A percentile compares a stretch with the other conserved stretches of the same genome.
phyloP scores from a whole-genome alignment of 2,797 vertebrate genomes.

The Percopsis omiscomaycus region DNA sequence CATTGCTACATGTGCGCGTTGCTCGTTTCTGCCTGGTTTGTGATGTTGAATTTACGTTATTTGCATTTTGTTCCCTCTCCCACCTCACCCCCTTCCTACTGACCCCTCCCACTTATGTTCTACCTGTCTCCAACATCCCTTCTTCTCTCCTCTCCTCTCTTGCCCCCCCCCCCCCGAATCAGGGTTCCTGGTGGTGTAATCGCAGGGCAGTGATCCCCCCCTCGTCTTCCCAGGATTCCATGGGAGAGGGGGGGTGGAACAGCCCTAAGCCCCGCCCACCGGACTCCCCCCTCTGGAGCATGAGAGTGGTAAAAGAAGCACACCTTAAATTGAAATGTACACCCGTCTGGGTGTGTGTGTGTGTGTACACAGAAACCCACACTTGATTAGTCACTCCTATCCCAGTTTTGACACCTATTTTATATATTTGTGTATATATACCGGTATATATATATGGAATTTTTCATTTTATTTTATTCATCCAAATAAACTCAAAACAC shows the following conservation, averaged over 20 bases:
- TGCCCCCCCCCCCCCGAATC: slow-evolving; percentile 75
- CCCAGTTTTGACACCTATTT: background rate
- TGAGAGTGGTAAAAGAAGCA: slow-evolving; percentile 90
- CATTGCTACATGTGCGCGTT: too few species aligned
- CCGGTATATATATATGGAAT: too few species aligned
- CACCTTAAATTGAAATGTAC: slow-evolving; percentile 1
- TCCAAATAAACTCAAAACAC: too few species aligned
- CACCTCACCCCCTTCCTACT: background rate
- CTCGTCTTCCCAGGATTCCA: slow-evolving; percentile 93
- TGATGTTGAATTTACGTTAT: slow-evolving; percentile 57
- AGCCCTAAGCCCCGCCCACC: slow-evolving; percentile 88
- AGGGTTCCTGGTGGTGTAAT: slow-evolving; percentile 95
- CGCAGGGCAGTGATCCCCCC: slow-evolving; percentile 91
- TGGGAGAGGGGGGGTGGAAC: slow-evolving; percentile 90
- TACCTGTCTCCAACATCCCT: slow-evolving; percentile 5
- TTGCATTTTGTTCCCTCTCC: slow-evolving; percentile 49
- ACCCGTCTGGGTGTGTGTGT: background rate
- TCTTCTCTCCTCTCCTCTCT: slow-evolving; percentile 18
- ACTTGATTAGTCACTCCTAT: background rate
- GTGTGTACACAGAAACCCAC: background rate
- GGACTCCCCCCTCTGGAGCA: slow-evolving; percentile 91
- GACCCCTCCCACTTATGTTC: background rate
- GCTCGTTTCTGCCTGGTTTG: slow-evolving; percentile 23
- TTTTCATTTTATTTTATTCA: too few species aligned
- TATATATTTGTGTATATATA: too few species aligned